A percentile compares a stretch with the other conserved stretches of the same genome.
Evolutionary conservation across 2,888 invertebrate species (phyloP).

Genomic region (Cosmorhoe ocellata): DNA sequence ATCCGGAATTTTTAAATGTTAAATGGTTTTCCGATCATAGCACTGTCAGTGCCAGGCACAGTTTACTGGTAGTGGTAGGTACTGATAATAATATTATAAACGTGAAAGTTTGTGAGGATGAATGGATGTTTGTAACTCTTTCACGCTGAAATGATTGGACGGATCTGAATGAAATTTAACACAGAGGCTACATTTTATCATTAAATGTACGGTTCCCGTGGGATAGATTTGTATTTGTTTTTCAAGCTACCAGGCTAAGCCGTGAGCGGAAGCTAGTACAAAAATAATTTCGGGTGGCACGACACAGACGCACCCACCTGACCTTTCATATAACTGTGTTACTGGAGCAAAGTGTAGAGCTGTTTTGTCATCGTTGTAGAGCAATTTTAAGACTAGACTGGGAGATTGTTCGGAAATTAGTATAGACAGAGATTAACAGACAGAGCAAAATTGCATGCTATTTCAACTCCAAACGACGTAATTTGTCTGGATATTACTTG

Average conservation of each 20-base stretch:
- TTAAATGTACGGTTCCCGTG: no score
- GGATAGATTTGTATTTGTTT: no score
- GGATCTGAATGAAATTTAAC: no score
- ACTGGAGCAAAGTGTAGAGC: constrained; percentile 25
- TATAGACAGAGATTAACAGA: background rate
- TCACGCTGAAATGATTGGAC: no score
- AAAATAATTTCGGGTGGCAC: constrained; percentile 24
- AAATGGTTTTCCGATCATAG: background rate
- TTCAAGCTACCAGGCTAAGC: constrained; percentile 5
- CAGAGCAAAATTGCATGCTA: background rate
- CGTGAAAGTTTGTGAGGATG: no score
- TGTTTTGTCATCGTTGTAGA: constrained; percentile 17
- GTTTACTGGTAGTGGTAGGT: no score
- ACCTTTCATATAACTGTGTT: constrained; percentile 38
- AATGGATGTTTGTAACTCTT: no score
- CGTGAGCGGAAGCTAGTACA: constrained; percentile 19
- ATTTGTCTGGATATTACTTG: no score
- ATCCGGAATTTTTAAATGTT: no score
- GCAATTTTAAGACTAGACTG: background rate
- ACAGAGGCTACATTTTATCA: no score
- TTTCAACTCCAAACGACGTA: background rate
- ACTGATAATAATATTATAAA: no score
- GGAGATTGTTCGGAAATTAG: background rate
- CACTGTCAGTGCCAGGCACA: constrained; percentile 21
- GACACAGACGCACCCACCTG: constrained; percentile 37